Evolutionary conservation across 2,113 vertebrate genomes (phyloP), one percentile per base, ranked within the genome.

Genomic region (Oncorhynchus tshawytscha): DNA sequence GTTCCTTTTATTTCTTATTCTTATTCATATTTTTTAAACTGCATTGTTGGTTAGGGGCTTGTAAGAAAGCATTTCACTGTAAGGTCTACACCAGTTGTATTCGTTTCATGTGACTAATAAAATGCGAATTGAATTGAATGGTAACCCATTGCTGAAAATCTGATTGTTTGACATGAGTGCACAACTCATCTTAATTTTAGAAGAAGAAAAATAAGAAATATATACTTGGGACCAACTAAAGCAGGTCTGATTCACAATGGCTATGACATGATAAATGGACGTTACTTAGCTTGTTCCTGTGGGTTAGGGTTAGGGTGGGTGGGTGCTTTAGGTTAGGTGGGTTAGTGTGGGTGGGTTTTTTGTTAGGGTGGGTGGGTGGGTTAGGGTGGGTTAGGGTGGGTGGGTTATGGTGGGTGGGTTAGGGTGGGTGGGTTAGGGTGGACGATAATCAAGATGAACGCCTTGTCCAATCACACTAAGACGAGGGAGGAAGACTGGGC

Each of bases 361-460:
- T 2, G 2, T 2, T 27, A 27, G 25, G 25, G 25, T 27, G 25
- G 27, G 27, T 27, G 27, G 27, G 2, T 27, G 25, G 25, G 2
- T 27, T 2, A 2, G 25, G 25, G 25, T 27, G 27, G 27, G 27
- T 27, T 27, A 27, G 2, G 27, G 27, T 27, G 27, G 27, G 25
- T 27, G 25, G 25, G 25, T 25, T 25, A 2, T 1, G 25, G 25
- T 27, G 27, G 27, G 27, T 27, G 27, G 27, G 25, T 2, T 27
- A 27, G 25, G 25, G 25, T 27, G 25, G 25, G 27, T 75, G 72
- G 76, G 76, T 83, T 15, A 73, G 78, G 88, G 87, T 87, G 84
- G 84, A 86, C 82, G 69, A 79, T 87, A 89, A 91, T 88, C 77
- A 87, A 86, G 87, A 90, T 74, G 18, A 86, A 89, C 88, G 86